Base-by-base conservation (phyloP, 2,113 vertebrate species). In the Pygoscelis antarcticus region DNA sequence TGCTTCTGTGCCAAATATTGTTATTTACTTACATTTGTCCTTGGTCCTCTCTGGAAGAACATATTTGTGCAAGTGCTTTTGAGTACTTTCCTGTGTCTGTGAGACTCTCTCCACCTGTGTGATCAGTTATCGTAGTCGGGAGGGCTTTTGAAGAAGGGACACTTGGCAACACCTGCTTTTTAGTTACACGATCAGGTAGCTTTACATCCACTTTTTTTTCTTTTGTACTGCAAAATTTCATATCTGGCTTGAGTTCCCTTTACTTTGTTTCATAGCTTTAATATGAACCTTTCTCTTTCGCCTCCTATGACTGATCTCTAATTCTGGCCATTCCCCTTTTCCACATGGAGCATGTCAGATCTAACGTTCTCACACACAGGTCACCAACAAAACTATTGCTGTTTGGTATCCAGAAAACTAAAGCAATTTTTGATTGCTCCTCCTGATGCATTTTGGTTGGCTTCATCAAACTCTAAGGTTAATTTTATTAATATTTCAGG, bases 21-120 rank as follows among this genome's bases (percentile, higher is more conserved):
- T 57, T 98, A 89, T 98, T 98, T 98, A 96, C 95, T 82, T 18
- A 96, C 90, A 82, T 95, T 96, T 98, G 98, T 96, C 98, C 98
- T 98, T 98, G 93, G 97, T 92, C 60, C 44, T 60, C 75, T 66
- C 92, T 80, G 52, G 78, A 61, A 42, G 54, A 92, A 71, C 70
- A 62, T 46, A 76, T 92, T 90, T 96, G 91, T 96, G 83, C 92
- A 89, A 96, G 94, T 92, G 93, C 95, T 77, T 54, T 70, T 55
- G 60, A 89, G 93, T 76, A 52, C 92, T 80, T 89, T 82, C 90
- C 98, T 96, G 97, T 97, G 91, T 46, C 65, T 68, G 97, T 99
- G 99, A 96, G 99, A 99, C 89, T 96, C 96, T 70, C 40, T 58
- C 87, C 99, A 99, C 98, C 99, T 99, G 99, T 89, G 84, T 64